Base-by-base conservation (phyloP, 2,888 invertebrate species). In the Epistrophella euchroma region DNA sequence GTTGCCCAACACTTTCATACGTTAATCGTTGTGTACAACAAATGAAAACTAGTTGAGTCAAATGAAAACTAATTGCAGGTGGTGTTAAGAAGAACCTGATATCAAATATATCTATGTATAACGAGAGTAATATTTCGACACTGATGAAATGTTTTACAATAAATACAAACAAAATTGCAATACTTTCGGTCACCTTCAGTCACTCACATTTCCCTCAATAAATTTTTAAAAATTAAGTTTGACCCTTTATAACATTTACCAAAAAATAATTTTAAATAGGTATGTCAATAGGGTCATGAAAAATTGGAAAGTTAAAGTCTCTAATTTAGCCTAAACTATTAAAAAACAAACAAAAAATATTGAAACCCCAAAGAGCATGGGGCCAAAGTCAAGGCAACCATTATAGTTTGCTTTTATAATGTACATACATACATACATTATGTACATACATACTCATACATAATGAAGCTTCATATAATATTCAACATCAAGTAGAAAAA, bases 351-450 rank as follows among this genome's bases (percentile, higher is more conserved):
- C 3, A 22, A 7, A 7, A 19, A 60, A 37, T 7, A 43, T 13
- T 7, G 2, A 17, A 17, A n/a, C 47, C 19, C 35, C 4, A 50
- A 66, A 35, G 37, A 37, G 5, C 22, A 4, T 15, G 9, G 10
- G 22, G 52, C 32, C 68, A 68, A 68, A 52, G 68, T 68, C 68
- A 68, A 52, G 68, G 52, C n/a, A 68, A 22, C 52, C 68, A 68
- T 37, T 19, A 22, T n/a, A 1, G 10, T 35, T 47, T 47, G 32
- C 9, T 32, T 19, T 66, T 32, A 22, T 22, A 15, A 32, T 47
- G 32, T 3, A 2, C 32, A 66, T n/a, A n/a, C n/a, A n/a, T n/a
- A n/a, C n/a, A n/a, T n/a, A n/a, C n/a, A n/a, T n/a, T n/a, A n/a
- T n/a, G n/a, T n/a, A n/a, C n/a, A n/a, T n/a, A n/a, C n/a, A n/a